Evolutionary conservation across 2,797 vertebrate species (phyloP), one percentile per base, ranked within the genome.

Genomic region (Spea hammondii): DNA sequence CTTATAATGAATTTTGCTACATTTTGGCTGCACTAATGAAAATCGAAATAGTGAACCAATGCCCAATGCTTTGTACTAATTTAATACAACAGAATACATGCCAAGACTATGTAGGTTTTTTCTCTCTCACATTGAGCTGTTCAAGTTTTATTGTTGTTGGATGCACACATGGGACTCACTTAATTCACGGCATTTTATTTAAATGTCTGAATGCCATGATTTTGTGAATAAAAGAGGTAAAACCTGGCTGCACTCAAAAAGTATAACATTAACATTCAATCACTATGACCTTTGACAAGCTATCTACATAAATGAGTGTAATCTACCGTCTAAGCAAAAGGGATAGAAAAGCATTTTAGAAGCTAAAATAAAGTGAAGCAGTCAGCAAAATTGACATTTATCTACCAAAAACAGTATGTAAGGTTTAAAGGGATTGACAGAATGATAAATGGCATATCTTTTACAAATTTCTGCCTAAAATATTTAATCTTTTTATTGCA

Each of bases 101-200:
- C 79, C 74, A 81, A 76, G 74, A 64, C 66, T 48, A 62, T 55
- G 57, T 44, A 74, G 65, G 65, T 45, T 66, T 64, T 73, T 55
- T 74, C 65, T 73, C 64, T 74, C 65, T 66, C 72, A 60, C 59
- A 73, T 62, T 69, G 65, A 68, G 54, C 65, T 69, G n/a, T 77
- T 77, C 68, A 74, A 65, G 44, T 73, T 77, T 82, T 82, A 77
- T 66, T 62, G 64, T 69, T 77, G 70, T 77, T 82, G 69, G 79
- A 76, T 54, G 69, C 60, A 68, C 54, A 66, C 65, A 70, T 65
- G 60, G 62, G n/a, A 65, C 10, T 76, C 14, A 13, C 73, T 77
- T 68, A 65, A 55, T 62, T 72, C 32, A 48, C 72, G 68, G 44
- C 32, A 72, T 82, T 73, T 73, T 32, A 76, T 76, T 72, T 72